Evolutionary conservation across 2,888 invertebrate species (phyloP).

Genomic region (Lacanobia wlatinum): DNA sequence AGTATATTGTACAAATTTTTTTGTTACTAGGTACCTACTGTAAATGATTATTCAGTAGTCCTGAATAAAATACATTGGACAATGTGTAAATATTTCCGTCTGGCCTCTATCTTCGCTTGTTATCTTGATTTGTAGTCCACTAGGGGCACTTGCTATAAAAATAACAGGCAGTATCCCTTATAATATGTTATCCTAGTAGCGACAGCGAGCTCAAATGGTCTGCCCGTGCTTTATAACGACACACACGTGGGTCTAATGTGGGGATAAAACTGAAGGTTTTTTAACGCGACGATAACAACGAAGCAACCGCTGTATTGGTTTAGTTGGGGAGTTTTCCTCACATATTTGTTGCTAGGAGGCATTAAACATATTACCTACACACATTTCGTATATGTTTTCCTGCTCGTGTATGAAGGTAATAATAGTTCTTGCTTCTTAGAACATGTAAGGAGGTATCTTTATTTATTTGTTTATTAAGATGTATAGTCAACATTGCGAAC

Average conservation of each 20-base stretch:
- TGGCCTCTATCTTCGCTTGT: conserved; percentile 82
- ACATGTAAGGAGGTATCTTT: neutral
- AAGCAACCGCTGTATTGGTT: conserved; percentile 63
- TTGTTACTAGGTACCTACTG: neutral
- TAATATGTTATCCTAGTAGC: conserved; percentile 77
- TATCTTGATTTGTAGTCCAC: conserved; percentile 88
- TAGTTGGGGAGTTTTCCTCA: conserved; percentile 29
- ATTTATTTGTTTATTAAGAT: neutral
- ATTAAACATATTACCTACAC: neutral
- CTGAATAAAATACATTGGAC: conserved; percentile 68
- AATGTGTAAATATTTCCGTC: conserved; percentile 82
- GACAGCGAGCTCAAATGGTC: conserved; percentile 76
- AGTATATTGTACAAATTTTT: neutral
- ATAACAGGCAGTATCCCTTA: conserved; percentile 79
- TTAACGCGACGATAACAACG: conserved; percentile 69
- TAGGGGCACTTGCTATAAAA: conserved; percentile 82
- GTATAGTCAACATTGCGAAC: neutral
- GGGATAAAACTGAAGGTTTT: conserved; percentile 71
- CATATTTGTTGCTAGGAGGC: neutral
- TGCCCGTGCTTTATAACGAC: conserved; percentile 80
- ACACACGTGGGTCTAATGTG: conserved; percentile 72
- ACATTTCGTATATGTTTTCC: neutral
- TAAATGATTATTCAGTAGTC: conserved; percentile 61
- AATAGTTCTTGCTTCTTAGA: neutral
- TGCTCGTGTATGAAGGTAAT: neutral